A percentile compares a stretch with the other conserved stretches of the same genome.
phyloP scores from a whole-genome alignment of 2,113 vertebrate species.

The Mormyrus lacerda region DNA sequence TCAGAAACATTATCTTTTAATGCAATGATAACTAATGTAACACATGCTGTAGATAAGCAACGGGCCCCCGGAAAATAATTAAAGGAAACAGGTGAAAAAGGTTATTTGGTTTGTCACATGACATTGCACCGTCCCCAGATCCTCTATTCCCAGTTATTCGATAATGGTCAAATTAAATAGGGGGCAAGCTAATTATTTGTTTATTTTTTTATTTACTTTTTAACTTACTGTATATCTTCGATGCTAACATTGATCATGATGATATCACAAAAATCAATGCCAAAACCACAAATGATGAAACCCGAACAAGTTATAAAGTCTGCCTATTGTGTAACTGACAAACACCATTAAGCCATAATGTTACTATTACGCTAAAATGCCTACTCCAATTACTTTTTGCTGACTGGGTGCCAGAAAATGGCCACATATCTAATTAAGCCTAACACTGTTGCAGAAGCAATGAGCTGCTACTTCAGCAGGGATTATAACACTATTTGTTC shows the following conservation, averaged over 20 bases:
- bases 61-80: neutral
- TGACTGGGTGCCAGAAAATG: neutral
- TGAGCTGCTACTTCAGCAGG: neutral
- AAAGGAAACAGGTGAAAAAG: neutral
- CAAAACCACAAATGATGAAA: slow-evolving; percentile 20
- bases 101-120: neutral
- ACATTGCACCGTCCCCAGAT: neutral
- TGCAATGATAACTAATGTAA: neutral
- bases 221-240: slow-evolving; percentile 33
- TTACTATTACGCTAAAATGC: slow-evolving; percentile 10
- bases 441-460: neutral
- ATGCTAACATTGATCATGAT: neutral
- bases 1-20: neutral
- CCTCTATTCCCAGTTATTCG: neutral
- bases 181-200: neutral
- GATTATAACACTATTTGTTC: neutral
- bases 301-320: slow-evolving; percentile 22
- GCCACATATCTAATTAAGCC: slow-evolving; percentile 7
- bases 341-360: slow-evolving; percentile 3
- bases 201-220: neutral
- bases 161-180: neutral
- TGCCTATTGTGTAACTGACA: slow-evolving; percentile 29
- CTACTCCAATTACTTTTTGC: slow-evolving; percentile 17
- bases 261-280: slow-evolving; percentile 11
- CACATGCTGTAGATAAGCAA: neutral